Evolutionary conservation across 2,113 vertebrate genomes (phyloP).

Genomic region (Eleginops maclovinus): DNA sequence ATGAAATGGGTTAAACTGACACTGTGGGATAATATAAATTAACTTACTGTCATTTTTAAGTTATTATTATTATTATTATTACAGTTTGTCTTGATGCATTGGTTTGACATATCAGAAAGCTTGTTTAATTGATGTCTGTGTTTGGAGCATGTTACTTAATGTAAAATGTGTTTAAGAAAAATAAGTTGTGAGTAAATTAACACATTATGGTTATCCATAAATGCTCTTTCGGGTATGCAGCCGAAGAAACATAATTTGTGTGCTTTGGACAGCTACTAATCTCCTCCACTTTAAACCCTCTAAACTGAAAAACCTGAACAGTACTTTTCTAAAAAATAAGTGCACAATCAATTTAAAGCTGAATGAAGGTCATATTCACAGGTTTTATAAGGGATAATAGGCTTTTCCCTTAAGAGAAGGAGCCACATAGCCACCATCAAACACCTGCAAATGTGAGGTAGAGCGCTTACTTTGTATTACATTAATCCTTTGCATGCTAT

Average conservation of each 20-base stretch:
- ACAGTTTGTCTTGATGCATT: too few relatives aligned
- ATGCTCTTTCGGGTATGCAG: background rate
- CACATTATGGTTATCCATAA: background rate
- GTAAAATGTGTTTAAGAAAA: background rate
- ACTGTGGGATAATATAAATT: background rate
- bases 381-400: constrained; percentile 20
- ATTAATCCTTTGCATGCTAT: constrained; percentile 28
- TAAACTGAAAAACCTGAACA: background rate
- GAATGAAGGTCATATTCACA: background rate
- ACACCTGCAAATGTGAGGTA: constrained; percentile 8
- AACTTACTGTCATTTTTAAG: background rate
- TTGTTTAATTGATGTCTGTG: background rate
- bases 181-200: background rate
- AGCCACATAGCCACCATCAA: constrained; percentile 1
- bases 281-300: background rate
- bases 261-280: background rate
- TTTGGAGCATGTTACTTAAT: background rate
- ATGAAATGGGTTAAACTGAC: background rate
- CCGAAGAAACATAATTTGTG: background rate
- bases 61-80: background rate
- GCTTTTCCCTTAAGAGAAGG: background rate
- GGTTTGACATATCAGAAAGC: background rate
- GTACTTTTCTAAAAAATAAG: background rate
- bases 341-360: constrained; percentile 9
- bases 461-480: constrained; percentile 9